Base-by-base conservation (phyloP, 2,888 invertebrate species). In the Isoperla grammatica region DNA sequence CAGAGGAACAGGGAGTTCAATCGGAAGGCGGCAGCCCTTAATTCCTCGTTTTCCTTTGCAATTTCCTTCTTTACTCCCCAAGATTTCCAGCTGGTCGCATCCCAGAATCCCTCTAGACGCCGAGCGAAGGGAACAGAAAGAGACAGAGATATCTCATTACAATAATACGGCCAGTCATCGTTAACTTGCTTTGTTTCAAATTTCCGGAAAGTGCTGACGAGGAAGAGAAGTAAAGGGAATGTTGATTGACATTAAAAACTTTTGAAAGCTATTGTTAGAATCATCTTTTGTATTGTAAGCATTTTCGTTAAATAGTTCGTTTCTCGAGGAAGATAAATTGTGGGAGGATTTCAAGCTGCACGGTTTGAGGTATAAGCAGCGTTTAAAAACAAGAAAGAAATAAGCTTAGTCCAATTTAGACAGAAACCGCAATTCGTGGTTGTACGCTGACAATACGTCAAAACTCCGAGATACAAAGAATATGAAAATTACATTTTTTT, bases 181-280 rank as follows among this genome's bases (percentile, higher is more conserved):
- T 53, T 61, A 61, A 61, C 57, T 57, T 53, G 57, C 61, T 61
- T 61, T 61, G 61, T 61, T 61, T 61, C 61, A 61, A 61, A 57
- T 60, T 61, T 61, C 61, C 61, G 61, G 61, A 54, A 39, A 61
- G 61, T 61, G 61, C 49, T 61, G 61, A 61, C 50, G 61, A 61
- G 57, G 43, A 57, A 53, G n/a, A 48, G 49, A 40, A 53, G 35
- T 37, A 42, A 13, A 6, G 17, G 53, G n/a, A 39, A 53, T 37
- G 15, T 37, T 20, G 53, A 53, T 15, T 37, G 15, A 37, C 15
- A 35, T 35, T 37, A 37, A 53, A 53, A 37, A 37, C 37, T 39
- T 53, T 15, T 37, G 19, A 45, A n/a, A 15, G 15, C 49, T 39
- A 37, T 53, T 53, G 53, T 53, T 37, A 17, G 29, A 29, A 29